Base-by-base conservation (phyloP, 2,888 invertebrate species). In the Allophyes oxyacanthae region DNA sequence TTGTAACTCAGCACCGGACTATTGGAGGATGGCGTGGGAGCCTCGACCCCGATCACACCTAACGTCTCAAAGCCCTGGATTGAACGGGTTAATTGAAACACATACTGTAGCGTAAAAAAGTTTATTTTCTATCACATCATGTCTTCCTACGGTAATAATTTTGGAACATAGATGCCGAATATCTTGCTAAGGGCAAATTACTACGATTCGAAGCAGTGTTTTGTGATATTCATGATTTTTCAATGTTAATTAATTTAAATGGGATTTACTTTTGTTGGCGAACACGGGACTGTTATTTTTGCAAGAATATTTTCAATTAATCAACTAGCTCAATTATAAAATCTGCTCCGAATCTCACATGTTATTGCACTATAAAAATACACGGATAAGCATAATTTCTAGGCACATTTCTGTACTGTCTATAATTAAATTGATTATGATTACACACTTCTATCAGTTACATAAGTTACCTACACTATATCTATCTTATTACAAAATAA, bases 51-150 rank as follows among this genome's bases (percentile, higher is more conserved):
- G 76, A 79, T 81, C 77, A 62, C 56, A 72, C 57, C 64, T 52
- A 56, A 61, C 61, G 67, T 67, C 59, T 62, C 63, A 49, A 71
- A 70, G 57, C 56, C 75, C 62, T 62, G 52, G 54, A 53, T 32
- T 59, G 60, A 51, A 50, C 53, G 51, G 58, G 56, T 56, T 58
- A 76, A 84, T 79, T 82, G 72, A 81, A 81, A 84, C 65, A 78
- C 63, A 78, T 75, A 55, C 51, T 61, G 66, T 92, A 88, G 91
- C 89, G 93, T 94, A 93, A 90, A 94, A 94, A 94, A 92, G 87
- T 92, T 93, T 92, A 87, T 83, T 94, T 86, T 91, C 92, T 94
- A 93, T 93, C 92, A 93, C 93, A 92, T 92, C 86, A 87, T 91
- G 87, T 91, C 88, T 90, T 90, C 87, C 91, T 92, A 92, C 89